Evolutionary conservation across 2,888 invertebrate genomes (phyloP), one percentile per base, ranked within the genome.

Genomic region (Heliothis peltigera): DNA sequence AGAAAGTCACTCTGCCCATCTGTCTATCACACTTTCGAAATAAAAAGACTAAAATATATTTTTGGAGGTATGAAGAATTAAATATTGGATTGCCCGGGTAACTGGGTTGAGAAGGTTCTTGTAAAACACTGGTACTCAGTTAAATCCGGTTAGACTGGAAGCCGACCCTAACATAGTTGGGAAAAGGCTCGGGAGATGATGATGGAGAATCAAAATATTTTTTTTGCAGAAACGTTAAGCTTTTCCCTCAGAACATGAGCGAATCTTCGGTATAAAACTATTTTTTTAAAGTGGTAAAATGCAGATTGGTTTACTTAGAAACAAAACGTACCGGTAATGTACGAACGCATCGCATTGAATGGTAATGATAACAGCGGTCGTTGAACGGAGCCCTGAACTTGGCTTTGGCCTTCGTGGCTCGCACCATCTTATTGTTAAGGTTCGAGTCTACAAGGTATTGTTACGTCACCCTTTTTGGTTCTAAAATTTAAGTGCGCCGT

Each of bases 311-410:
- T 78, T 59, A 80, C 72, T 79, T 82, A 84, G 83, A 81, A 80
- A 79, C 78, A 68, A 68, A 73, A 62, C 58, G 75, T 70, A 44
- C 56, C 46, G 73, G 82, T 85, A 87, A 86, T 86, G 83, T 86
- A 83, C 75, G 77, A 66, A 82, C 75, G 79, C 82, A 86, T 82
- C 84, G 88, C 84, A 88, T 90, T 92, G 90, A 92, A 93, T 92
- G 87, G 86, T 89, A 87, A 89, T 91, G 92, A 92, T 92, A 91
- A 91, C 81, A 86, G 84, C 91, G 93, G 93, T 90, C 92, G 90
- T 86, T 90, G 92, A 89, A 91, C 92, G 92, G 88, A 89, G 89
- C 69, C 91, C 82, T 93, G 93, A 94, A 93, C 93, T 93, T 93
- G 93, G 83, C 84, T 72, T 79, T 86, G 89, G 91, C 92, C 92